phyloP scores from a whole-genome alignment of 2,113 vertebrate genomes.

The Castor canadensis region DNA sequence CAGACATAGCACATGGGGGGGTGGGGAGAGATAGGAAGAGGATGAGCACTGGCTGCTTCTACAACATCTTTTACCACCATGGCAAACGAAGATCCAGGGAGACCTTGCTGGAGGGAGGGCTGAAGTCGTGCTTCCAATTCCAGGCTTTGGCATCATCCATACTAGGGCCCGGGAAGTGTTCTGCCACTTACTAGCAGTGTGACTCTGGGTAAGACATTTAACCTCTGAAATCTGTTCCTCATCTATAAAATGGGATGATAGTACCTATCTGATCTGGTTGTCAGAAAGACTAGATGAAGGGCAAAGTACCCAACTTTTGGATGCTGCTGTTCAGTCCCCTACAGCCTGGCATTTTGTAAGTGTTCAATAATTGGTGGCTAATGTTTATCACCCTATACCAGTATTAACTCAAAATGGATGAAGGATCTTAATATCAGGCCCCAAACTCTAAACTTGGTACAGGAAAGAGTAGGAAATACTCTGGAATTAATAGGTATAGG shows the following conservation, averaged over 20 bases:
- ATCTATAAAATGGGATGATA: not conserved
- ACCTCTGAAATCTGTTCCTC: not conserved
- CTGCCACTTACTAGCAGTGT: not conserved
- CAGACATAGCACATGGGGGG: rapidly evolving
- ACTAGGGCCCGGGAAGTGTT: not conserved
- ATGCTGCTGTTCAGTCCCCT: not conserved
- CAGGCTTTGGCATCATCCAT: not conserved
- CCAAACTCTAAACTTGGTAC: too few relatives aligned
- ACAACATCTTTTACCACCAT: not conserved
- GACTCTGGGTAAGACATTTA: not conserved
- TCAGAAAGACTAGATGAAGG: not conserved
- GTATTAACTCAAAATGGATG: too few relatives aligned
- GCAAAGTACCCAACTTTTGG: not conserved
- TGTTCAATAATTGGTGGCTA: not conserved
- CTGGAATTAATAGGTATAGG: too few relatives aligned
- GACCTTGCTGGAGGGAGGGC: not conserved
- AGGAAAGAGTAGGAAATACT: too few relatives aligned
- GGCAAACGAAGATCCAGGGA: not conserved
- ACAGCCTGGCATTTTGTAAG: not conserved
- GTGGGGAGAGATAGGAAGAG: not conserved
- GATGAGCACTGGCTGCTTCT: not conserved
- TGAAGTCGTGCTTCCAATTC: not conserved
- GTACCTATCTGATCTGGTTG: not conserved
- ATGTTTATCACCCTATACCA: too few relatives aligned
- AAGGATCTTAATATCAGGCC: too few relatives aligned